phyloP scores from a whole-genome alignment of 2,888 invertebrate species.

The Thysanoteuthis rhombus region DNA sequence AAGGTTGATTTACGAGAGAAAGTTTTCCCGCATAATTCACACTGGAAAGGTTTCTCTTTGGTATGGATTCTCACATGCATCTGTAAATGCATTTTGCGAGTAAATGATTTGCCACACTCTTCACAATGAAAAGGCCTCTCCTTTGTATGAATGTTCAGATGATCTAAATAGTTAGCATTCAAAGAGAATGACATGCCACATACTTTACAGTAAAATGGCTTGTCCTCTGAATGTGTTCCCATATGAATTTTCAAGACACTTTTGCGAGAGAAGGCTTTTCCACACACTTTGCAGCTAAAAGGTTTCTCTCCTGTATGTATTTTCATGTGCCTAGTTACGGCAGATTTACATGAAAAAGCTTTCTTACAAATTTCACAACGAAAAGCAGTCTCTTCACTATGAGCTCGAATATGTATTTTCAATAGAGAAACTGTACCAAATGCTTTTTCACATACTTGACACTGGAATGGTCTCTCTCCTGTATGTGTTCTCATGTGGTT shows the following conservation, averaged over 20 bases:
- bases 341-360: neutral
- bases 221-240: neutral
- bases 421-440: neutral
- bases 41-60: too few species aligned
- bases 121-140: too few species aligned
- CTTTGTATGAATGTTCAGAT: too few species aligned
- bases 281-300: neutral
- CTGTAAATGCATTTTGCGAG: too few species aligned
- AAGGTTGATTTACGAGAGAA: neutral
- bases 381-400: neutral
- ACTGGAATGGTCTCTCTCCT: neutral
- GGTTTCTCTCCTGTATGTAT: conserved; percentile 16
- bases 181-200: too few species aligned
- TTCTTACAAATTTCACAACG: neutral
- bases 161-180: too few species aligned
- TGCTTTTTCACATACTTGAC: neutral
- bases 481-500: neutral
- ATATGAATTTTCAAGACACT: neutral
- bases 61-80: too few species aligned
- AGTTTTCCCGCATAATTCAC: too few species aligned
- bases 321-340: neutral
- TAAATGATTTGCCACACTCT: too few species aligned
- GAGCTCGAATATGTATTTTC: neutral
- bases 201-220: too few species aligned
- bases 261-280: neutral